Evolutionary conservation across 1,140 invertebrate species (phyloP), one percentile per base, ranked within the genome.

Genomic region (Neodiprion pinetum): DNA sequence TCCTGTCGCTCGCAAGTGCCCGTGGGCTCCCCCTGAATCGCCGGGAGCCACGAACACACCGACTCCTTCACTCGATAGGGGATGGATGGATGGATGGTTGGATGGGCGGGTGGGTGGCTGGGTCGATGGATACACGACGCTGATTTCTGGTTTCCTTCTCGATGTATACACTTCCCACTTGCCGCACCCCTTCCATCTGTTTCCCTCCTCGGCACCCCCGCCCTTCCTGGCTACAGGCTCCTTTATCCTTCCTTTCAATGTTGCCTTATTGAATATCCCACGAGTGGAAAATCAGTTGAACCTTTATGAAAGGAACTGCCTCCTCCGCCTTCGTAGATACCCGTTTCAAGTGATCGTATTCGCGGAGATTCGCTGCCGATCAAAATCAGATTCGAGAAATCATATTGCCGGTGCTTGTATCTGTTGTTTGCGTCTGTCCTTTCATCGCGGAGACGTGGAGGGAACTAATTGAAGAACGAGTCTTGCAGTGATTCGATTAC

Each of bases 281-380:
- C 85, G 82, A 87, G 85, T 87, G 85, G 86, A 87, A 87, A 86
- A 88, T 88, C 86, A 85, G 86, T 87, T 84, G 76, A 85, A 82
- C 80, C 77, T 79, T 76, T 75, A 72, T 82, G 82, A 87, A 87
- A 69, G 85, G 82, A 82, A 80, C 78, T 82, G 75, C 77, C 80
- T 78, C 81, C 75, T 80, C 77, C 74, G 72, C 71, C 75, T 66
- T 76, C 79, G 61, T 70, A 17, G 69, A 69, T 76, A 75, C 74
- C 75, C 70, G 77, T 73, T 76, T 80, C 79, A 78, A 80, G 82
- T 86, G 85, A 85, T 83, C 82, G 77, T 77, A 81, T 84, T 85
- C 82, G 84, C 80, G 82, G 74, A 69, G 78, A 83, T 86, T 84
- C 84, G 79, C 80, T 75, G 78, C 79, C 81, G 83, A 86, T 86